Evolutionary conservation across 23 tunicate species (phyloP), one percentile per base, ranked within the genome.

Genomic region (Oikopleura albicans): DNA sequence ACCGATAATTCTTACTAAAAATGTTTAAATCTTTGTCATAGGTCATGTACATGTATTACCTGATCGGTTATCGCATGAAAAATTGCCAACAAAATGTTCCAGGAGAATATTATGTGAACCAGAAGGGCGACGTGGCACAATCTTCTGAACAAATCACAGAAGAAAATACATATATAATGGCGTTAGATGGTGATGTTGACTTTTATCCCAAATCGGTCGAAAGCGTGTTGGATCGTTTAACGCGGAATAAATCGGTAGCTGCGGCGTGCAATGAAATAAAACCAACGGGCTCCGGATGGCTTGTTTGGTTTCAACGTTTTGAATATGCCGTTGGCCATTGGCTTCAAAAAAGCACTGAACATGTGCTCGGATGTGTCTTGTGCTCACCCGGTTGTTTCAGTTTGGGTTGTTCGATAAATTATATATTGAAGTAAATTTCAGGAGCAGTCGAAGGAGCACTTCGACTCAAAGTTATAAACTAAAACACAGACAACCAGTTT

Each of bases 311-410:
- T 39, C 97, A 92, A 83, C 89, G 89, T 75, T 92, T 92, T 57
- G 97, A 92, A 56, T 92, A 92, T 76, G 97, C 97, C n/a, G 97
- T 92, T 39, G 97, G 97, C 27, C 97, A 92, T 87, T 92, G 93
- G 93, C 87, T 92, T 8, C 97, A 92, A 57, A 92, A 92, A 84
- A 92, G 92, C 16, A 89, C 97, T 22, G 97, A 92, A 86, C 97
- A 92, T 79, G 97, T 92, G 22, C 89, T 92, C 28, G 97, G 97
- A 0, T 92, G 97, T 89, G 97, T 92, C 1, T 84, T 92, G 41
- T 92, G 97, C 83, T 87, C 92, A 84, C 97, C 97, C 33, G 97
- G 97, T 37, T 92, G 97, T 86, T 92, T 92, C 87, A 92, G 97
- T 75, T n/a, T 92, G 86, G 89, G n/a, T n/a, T 89, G 83, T 86